Evolutionary conservation across 2,888 invertebrate species (phyloP), one percentile per base, ranked within the genome.

Genomic region (Epirrhoe alternata): DNA sequence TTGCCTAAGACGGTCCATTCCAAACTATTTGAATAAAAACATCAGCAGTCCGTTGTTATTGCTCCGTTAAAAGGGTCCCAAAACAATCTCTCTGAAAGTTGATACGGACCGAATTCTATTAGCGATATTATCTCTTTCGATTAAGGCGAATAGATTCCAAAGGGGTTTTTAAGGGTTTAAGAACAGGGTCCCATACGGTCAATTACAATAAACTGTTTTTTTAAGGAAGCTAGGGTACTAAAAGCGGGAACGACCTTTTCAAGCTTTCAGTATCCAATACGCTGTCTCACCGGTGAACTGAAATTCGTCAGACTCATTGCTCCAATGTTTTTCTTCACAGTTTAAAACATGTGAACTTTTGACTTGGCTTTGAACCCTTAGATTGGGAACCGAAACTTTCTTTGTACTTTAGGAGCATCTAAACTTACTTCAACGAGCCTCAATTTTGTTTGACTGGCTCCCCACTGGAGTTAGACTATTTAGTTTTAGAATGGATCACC

Each of bases 91-190:
- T 65, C 47, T 31, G 68, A 64, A 68, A 72, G 64, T 68, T 65
- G 70, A 72, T 72, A 72, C 64, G 69, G 52, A 57, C 59, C 64
- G 69, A 61, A 70, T 70, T 68, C 70, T 72, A 72, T 72, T 72
- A 70, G 65, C 64, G 68, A 66, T 70, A 70, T 72, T 72, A 70
- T 72, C 70, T 72, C 64, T 68, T 64, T 68, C 72, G 72, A 72
- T 70, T 70, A 70, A 69, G 63, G 62, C 59, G 64, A 66, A 69
- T 69, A 62, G 68, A 72, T 68, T 72, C 56, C 58, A 49, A 61
- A 61, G 64, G 45, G 42, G 57, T 47, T 57, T 57, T 47, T 24
- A 55, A 10, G 52, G 60, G 35, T 45, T 61, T 49, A 35, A 60
- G 33, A 65, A 56, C 14, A 51, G 38, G 38, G 54, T 49, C 54